Evolutionary conservation across 2,888 invertebrate species (phyloP), one percentile per base, ranked within the genome.

Genomic region (Caenorhabditis angaria): DNA sequence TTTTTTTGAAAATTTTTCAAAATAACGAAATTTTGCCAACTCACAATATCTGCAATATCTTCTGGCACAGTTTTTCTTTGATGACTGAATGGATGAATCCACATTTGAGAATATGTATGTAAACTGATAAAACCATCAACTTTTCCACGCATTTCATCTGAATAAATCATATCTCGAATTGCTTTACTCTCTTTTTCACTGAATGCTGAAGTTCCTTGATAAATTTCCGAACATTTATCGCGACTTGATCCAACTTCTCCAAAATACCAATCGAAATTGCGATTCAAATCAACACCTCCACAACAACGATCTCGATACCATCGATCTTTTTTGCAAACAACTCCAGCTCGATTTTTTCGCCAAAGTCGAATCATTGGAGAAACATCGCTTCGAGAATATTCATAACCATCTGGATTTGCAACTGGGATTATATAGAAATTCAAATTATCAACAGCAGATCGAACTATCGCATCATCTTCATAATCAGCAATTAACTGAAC

Each of bases 51-150:
- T 14, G 77, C 73, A 24, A 86, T 81, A 70, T 87, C 87, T 22
- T 70, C 70, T 8, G 87, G 87, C n/a, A 85, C 81, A 10, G 71
- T 69, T 25, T 76, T 80, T 22, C 80, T 59, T 41, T 81, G 77
- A 67, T 86, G 86, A 12, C 83, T 83, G 75, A 70, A 87, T 10
- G 87, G 86, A 69, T 88, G 85, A 35, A 86, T 85, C 87, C 87
- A 86, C 75, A 82, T 77, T 57, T 80, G 87, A 1, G 86, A 83
- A 72, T 87, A 87, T 2, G 87, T 86, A 75, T 87, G 87, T 27
- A 87, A 70, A 8, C 87, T 87, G 27, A 87, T 80, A 69, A 86
- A 87, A 6, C 82, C 87, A 58, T 88, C 85, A 14, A 79, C 67
- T 51, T 84, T 84, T 8, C 86, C 84, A 27, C 69, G 56, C 47